Evolutionary conservation across 2,113 vertebrate species (phyloP), one percentile per base, ranked within the genome.

Genomic region (Lontra canadensis): DNA sequence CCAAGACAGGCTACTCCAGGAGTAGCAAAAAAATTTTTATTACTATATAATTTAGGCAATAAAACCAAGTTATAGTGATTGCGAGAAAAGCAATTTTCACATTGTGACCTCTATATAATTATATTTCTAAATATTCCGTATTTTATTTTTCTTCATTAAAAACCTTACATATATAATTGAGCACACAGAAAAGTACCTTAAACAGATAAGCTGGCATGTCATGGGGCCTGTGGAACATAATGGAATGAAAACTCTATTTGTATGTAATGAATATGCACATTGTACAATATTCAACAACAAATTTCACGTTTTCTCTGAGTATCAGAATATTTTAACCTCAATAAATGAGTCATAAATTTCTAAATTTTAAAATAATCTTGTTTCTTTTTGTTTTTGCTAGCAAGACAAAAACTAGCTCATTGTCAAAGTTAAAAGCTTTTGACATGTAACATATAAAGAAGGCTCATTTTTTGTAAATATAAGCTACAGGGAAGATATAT

Each of bases 111-210:
- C 80, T 86, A 89, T 31, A 61, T 86, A 96, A 97, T 97, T 97
- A 96, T 96, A 95, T 95, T 94, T 96, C 93, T 94, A 94, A 96
- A 96, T 97, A 97, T 88, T 83, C 91, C 39, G 93, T 97, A 96
- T 97, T 97, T 97, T 97, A 96, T 92, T 97, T 96, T 96, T 96
- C 69, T 92, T 97, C 92, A 97, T 96, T 97, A 96, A 59, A 88
- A 98, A 81, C 7, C 79, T 84, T 88, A 55, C 34, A 79, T 95
- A 92, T 81, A 81, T 95, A 97, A 96, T 95, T 95, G 90, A 88
- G 29, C 80, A 90, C 69, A 92, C 7, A 92, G 86, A 93, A 96
- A 92, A 96, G 69, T 57, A 76, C 69, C 88, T 76, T 61, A 94
- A 89, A 94, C 79, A 95, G 82, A 95, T 78, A 96, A 81, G 55